A percentile compares a stretch with the other conserved stretches of the same genome.
These are phyloP conservation scores for Hyles vespertilio DNA, from an alignment of 1,140 invertebrate species.

Conservation along the genomic window DNA sequence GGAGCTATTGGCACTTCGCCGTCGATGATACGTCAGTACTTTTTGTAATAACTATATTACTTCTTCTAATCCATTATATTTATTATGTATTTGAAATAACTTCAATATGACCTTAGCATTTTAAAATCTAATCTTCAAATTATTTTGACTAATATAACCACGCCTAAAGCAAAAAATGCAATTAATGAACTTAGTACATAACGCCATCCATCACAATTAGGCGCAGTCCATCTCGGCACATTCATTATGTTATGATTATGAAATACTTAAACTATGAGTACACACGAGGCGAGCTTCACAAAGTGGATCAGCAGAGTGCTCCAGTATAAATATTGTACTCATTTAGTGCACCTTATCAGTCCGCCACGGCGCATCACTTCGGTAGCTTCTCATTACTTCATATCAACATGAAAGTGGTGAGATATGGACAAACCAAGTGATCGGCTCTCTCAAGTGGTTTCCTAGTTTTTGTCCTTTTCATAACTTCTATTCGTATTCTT, in stretches of 20 bases:
- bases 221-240: slow-evolving; percentile 43
- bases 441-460: too few species aligned
- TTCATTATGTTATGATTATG: slow-evolving; percentile 48
- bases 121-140: too few species aligned
- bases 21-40: too few species aligned
- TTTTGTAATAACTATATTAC: too few species aligned
- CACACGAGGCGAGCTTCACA: slow-evolving; percentile 1
- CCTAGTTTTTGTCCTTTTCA: too few species aligned
- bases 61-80: too few species aligned
- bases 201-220: slow-evolving; percentile 45
- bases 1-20: too few species aligned
- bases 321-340: slow-evolving; percentile 59
- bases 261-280: slow-evolving; percentile 44
- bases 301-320: slow-evolving; percentile 54
- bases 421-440: neutral
- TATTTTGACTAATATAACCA: too few species aligned
- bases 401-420: slow-evolving; percentile 59
- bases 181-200: slow-evolving; percentile 23
- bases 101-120: too few species aligned
- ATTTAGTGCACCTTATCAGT: slow-evolving; percentile 40
- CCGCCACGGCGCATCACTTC: slow-evolving; percentile 28
- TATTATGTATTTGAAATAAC: too few species aligned
- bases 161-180: too few species aligned
- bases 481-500: too few species aligned
- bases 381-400: slow-evolving; percentile 27